Evolutionary conservation across 2,113 vertebrate species (phyloP), one percentile per base, ranked within the genome.

Genomic region (Capreolus pygargus): DNA sequence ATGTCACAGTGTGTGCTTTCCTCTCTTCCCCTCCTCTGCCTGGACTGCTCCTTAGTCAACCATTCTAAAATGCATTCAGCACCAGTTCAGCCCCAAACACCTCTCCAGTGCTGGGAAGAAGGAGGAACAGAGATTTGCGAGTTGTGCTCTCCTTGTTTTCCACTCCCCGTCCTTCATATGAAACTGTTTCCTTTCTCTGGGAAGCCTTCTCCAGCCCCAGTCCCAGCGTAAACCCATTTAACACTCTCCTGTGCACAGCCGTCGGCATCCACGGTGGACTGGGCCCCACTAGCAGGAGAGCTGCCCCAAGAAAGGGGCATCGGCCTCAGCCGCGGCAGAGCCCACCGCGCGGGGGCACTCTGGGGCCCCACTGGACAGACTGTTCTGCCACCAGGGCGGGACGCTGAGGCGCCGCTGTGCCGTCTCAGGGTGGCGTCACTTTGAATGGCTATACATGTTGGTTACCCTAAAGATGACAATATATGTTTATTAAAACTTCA

Each of bases 221-320:
- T 9, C 45, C 33, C 84, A 45, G 16, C 9, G 21, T 4, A 9
- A 57, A 2, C 54, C 64, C 2, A 3, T 13, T 17, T 33, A 19
- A 13, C 7, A 17, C 1, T 7, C 11, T 52, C 12, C 3, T 2
- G 6, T 0, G 7, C n/a, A 16, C 7, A 2, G 2, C 9, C 14
- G n/a, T 17, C 12, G 16, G 23, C 33, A 25, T 64, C 58, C 27
- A 1, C 11, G 2, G n/a, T 16, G 23, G 9, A 27, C 17, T 33
- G 54, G 17, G 25, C 14, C 23, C 36, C 4, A 15, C 1, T 0
- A n/a, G 33, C 3, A 13, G 50, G 9, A 9, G n/a, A 76, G 45
- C 7, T 9, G 61, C 54, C 15, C 3, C 0, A 61, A 27, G 54
- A 30, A 50, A n/a, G 6, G 3, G 28, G 11, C 2, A 5, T 0